These are phyloP conservation scores for Euzophera pinguis DNA, from an alignment of 2,888 invertebrate species.

Conservation along the genomic window DNA sequence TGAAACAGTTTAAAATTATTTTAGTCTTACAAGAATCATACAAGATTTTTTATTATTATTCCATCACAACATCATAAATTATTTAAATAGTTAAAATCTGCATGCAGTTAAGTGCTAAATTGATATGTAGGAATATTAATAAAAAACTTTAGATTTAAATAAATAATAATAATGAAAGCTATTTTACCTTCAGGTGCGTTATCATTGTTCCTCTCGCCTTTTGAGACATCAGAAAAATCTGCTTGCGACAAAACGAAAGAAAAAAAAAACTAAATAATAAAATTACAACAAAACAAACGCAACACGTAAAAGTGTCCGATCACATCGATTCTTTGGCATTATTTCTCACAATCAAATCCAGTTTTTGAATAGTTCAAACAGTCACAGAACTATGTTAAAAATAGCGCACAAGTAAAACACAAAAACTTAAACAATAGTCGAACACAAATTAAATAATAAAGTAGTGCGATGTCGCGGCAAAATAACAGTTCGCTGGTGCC, in stretches of 20 bases:
- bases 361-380: slow-evolving; percentile 33
- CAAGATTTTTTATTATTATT: too few species aligned
- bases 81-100: too few species aligned
- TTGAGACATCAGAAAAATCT: slow-evolving; percentile 63
- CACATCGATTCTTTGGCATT: slow-evolving; percentile 71
- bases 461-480: slow-evolving; percentile 37
- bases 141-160: too few species aligned
- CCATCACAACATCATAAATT: too few species aligned
- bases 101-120: too few species aligned
- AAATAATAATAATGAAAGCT: background rate
- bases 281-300: slow-evolving; percentile 40
- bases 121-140: too few species aligned
- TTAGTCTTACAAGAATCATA: too few species aligned
- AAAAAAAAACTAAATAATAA: slow-evolving; percentile 41
- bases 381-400: slow-evolving; percentile 45
- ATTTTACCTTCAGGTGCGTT: slow-evolving; percentile 66
- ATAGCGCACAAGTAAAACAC: slow-evolving; percentile 43
- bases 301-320: slow-evolving; percentile 56
- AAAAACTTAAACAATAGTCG: slow-evolving; percentile 47
- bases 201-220: slow-evolving; percentile 71
- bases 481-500: slow-evolving; percentile 44
- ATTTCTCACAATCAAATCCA: slow-evolving; percentile 42
- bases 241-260: slow-evolving; percentile 35
- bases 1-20: too few species aligned
- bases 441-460: slow-evolving; percentile 43